Percentiles rank a stretch among this genome's conserved stretches.
These are phyloP conservation scores for Pentalonia nigronervosa DNA, from an alignment of 1,140 invertebrate species.

Conservation along the genomic window DNA sequence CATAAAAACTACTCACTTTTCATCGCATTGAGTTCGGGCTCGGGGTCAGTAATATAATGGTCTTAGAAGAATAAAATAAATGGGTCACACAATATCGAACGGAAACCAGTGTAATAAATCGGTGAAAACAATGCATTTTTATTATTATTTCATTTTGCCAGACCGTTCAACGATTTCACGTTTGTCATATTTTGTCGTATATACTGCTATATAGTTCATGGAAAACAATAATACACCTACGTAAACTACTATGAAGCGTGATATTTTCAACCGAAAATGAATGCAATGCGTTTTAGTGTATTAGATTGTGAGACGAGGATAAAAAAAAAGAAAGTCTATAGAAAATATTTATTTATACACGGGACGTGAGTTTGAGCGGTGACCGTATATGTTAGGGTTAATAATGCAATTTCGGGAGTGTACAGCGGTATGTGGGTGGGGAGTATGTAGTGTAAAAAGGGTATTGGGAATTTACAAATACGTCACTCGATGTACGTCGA, in stretches of 20 bases:
- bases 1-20: not conserved
- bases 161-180: not conserved
- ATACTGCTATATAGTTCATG: not conserved
- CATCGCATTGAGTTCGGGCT: not conserved
- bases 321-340: not conserved
- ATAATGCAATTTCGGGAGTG: not conserved
- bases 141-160: not conserved
- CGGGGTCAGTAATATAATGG: not conserved
- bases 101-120: not conserved
- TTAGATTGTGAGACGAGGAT: not conserved
- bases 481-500: not conserved
- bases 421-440: not conserved
- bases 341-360: no score
- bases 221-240: not conserved
- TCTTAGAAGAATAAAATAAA: not conserved
- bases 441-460: constrained; percentile 6
- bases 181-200: not conserved
- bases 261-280: not conserved
- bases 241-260: not conserved
- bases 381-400: not conserved
- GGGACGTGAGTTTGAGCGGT: not conserved
- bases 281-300: not conserved
- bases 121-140: not conserved
- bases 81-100: not conserved
- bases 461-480: not conserved